Base-by-base conservation (phyloP, 2,113 vertebrate species). In the Ochotona curzoniae region DNA sequence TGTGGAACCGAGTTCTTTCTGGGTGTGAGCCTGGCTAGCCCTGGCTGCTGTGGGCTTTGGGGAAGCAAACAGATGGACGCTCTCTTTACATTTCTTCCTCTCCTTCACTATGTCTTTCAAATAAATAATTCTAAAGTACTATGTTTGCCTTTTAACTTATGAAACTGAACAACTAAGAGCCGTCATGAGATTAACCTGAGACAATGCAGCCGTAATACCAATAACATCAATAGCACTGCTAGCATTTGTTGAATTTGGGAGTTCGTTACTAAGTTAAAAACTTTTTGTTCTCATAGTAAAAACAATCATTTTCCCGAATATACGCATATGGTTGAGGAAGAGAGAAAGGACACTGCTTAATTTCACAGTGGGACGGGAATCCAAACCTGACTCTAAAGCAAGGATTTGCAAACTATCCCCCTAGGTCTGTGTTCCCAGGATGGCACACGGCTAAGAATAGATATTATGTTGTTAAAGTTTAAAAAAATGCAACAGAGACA, bases 401-500 rank as follows among this genome's bases (percentile, higher is more conserved):
- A n/a, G 49, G 64, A 11, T 66, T 88, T 49, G 38, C n/a, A 89
- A 89, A 83, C 51, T 67, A 78, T 1, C 9, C n/a, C 5, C 28
- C 32, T 60, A 32, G 25, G 9, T 90, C 7, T 87, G 44, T 35
- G 89, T 92, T 83, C 44, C 13, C 25, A 79, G 60, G 32, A 60
- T 15, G 9, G 44, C 70, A 74, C 78, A 92, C n/a, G n/a, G 76
- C 78, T 87, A 83, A 75, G 35, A 94, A 79, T 10, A 2, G 8
- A n/a, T 89, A 93, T 94, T 35, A 74, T 1, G 0, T 60, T 64
- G 47, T 70, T 76, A 88, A 94, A 95, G 17, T 70, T 74, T 91
- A 32, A n/a, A 87, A 61, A 32, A 94, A 94, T n/a, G 26, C 17
- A 96, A 71, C 28, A 81, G n/a, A 86, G 64, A 85, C 70, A 80